Evolutionary conservation across 2,113 vertebrate genomes (phyloP).

Genomic region (Pica pica): DNA sequence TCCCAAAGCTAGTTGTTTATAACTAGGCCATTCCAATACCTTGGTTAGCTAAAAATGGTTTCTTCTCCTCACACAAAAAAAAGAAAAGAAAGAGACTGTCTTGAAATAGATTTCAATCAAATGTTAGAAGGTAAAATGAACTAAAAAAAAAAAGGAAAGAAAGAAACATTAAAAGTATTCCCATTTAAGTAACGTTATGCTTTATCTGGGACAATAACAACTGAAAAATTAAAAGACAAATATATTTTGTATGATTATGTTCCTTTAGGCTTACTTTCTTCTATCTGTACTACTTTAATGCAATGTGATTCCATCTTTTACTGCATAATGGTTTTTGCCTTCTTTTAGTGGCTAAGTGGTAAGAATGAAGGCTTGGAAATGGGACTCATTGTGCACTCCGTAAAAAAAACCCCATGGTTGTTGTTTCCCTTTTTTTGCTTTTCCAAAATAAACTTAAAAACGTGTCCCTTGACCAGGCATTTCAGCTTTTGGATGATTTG

Average conservation of each 20-base stretch:
- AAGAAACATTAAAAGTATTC: neutral
- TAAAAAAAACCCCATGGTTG: rapidly evolving
- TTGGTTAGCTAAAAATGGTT: neutral
- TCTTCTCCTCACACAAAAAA: neutral
- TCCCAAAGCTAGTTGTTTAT: neutral
- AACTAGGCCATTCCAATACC: neutral
- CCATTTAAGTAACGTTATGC: neutral
- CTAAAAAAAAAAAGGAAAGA: neutral
- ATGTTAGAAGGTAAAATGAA: neutral
- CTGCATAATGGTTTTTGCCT: neutral
- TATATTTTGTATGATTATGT: conserved; percentile 18
- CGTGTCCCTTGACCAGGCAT: neutral
- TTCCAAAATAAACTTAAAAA: neutral
- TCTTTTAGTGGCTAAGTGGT: neutral
- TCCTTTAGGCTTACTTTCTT: conserved; percentile 37
- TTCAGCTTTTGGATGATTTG: neutral
- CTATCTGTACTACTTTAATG: neutral
- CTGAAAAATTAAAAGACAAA: conserved; percentile 28
- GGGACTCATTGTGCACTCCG: neutral
- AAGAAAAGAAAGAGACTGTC: neutral
- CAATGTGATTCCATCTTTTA: neutral
- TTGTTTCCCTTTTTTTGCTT: neutral
- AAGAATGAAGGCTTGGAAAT: neutral
- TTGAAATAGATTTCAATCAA: neutral
- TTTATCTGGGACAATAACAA: conserved; percentile 16